Base-by-base conservation (phyloP, 1,140 invertebrate genomes). In the Eubasilissa regina region DNA sequence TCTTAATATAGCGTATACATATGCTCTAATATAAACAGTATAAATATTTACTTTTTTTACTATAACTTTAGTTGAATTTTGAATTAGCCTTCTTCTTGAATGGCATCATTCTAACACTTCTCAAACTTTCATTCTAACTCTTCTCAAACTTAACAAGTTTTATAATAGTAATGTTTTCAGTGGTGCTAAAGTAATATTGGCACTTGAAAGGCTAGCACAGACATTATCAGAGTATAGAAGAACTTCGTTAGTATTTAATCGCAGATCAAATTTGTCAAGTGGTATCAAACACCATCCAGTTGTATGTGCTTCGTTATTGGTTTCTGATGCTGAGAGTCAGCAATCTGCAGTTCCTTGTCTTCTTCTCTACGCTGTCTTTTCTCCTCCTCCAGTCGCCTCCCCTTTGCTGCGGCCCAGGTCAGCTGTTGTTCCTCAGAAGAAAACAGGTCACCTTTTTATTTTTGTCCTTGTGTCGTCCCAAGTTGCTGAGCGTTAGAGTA, bases 351-450 rank as follows among this genome's bases (percentile, higher is more conserved):
- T 81, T 92, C 90, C 17, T 87, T 88, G 70, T 92, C 87, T 80
- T 91, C 87, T 74, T 87, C 80, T 35, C 88, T 83, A 44, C 89
- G 81, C 53, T 85, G 86, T 70, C 88, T 87, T 0, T 87, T 85
- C 70, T 89, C 88, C 44, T 86, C 86, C 81, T 90, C 87, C 48
- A 90, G 82, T 9, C 86, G 85, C 56, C 88, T 84, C 51, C 90
- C 90, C 84, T 91, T 90, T n/a, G 88, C 86, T 12, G 89, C 90
- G 4, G 91, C 90, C 91, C 91, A 92, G 7, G 89, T 90, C 84
- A 90, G 85, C 85, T 91, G 91, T 83, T 90, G 86, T 80, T 90
- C 90, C 81, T 91, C 91, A 1, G 85, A 84, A 0, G 87, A 87
- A 77, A 88, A 66, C 17, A 9, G 79, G 55, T 45, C 60, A 74